Base-by-base conservation (phyloP, 2,888 invertebrate species). In the Idaea dimidiata region DNA sequence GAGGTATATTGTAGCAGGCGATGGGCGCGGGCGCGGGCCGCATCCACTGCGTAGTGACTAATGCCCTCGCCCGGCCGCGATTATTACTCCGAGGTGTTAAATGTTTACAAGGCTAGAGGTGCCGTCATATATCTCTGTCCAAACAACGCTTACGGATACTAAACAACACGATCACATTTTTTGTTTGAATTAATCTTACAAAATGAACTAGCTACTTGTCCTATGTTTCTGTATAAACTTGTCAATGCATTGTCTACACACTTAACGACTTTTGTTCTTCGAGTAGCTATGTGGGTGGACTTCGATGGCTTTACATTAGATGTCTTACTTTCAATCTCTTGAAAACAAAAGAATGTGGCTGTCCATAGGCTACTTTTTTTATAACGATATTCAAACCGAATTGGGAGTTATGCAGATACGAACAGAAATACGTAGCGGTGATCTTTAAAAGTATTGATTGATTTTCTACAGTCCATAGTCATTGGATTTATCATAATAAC, bases 91-190 rank as follows among this genome's bases (percentile, higher is more conserved):
- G 77, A 87, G 84, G 86, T 87, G 87, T 87, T 82, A 87, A 85
- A 86, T 84, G 84, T 84, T 86, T 82, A 86, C 83, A 83, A 78
- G 80, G 79, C 75, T 74, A 77, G 76, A 80, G 78, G 77, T 76
- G 75, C 77, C 69, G 77, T 80, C 80, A 86, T 86, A 80, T 79
- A 81, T 86, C 82, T 77, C 72, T 83, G 85, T 86, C 86, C 78
- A 80, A 81, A 81, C 80, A 81, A 61, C 74, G 75, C 72, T 72
- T 70, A 62, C 69, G 61, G 66, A 70, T 69, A 59, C 65, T 60
- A 75, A 77, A 79, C 77, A 76, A 76, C 64, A 64, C 59, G 62
- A 54, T 56, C 56, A 32, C 64, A 64, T 57, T 62, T 64, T 66
- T 67, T 68, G 64, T 68, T 70, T 60, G 65, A 60, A 62, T 63